Evolutionary conservation across 64 coral and sea anemone species (phyloP).

Genomic region (Pocillopora verrucosa): DNA sequence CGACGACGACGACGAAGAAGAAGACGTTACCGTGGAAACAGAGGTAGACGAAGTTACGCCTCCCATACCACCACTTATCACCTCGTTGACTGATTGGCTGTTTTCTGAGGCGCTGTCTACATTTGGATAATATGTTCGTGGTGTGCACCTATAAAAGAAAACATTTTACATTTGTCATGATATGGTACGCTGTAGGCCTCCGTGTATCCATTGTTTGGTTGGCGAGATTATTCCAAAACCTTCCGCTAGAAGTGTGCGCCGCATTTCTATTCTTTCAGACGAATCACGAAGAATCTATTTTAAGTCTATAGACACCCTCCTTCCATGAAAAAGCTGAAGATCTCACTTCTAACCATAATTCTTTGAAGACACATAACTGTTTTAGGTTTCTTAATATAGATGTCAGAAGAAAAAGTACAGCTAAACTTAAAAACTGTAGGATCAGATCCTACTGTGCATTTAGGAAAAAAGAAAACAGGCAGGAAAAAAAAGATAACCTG

Average conservation of each 20-base stretch:
- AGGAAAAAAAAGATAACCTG: conserved; percentile 11
- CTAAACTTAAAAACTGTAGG: too few relatives aligned
- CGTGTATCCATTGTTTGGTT: not conserved
- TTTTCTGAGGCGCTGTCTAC: conserved; percentile 15
- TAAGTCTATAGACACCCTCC: too few relatives aligned
- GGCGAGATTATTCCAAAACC: not conserved
- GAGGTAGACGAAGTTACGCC: conserved; percentile 19
- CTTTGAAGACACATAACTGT: too few relatives aligned
- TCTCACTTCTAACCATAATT: too few relatives aligned
- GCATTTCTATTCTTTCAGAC: too few relatives aligned
- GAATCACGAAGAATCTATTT: too few relatives aligned
- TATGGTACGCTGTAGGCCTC: not conserved
- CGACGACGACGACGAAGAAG: conserved; percentile 6
- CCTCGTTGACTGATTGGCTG: conserved; percentile 37
- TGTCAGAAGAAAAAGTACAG: too few relatives aligned
- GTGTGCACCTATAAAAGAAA: conserved; percentile 4
- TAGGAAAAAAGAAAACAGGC: not conserved
- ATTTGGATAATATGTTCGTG: not conserved
- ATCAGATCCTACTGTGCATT: too few relatives aligned
- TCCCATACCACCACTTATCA: conserved; percentile 17
- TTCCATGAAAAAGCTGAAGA: too few relatives aligned
- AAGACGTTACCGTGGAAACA: not conserved
- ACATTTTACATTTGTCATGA: not conserved
- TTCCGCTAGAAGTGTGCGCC: too few relatives aligned
- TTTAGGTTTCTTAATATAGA: too few relatives aligned